Base-by-base conservation (phyloP, 2,113 vertebrate species). In the Poecilia latipinna region DNA sequence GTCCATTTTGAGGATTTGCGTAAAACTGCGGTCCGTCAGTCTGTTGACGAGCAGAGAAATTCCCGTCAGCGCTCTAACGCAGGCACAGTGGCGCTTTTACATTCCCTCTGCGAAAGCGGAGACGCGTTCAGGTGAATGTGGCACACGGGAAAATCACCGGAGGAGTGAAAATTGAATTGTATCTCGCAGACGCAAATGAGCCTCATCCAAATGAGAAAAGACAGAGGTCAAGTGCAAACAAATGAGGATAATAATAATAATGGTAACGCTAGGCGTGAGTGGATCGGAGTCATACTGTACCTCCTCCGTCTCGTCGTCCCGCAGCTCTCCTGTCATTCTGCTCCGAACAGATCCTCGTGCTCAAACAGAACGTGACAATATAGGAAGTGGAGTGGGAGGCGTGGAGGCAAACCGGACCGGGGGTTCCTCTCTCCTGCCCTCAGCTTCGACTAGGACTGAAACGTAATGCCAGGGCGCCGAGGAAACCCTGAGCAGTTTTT, bases 261-360 rank as follows among this genome's bases (percentile, higher is more conserved):
- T 37, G 35, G 35, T 37, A 37, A 37, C 35, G 8, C 35, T 37
- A 35, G 35, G 17, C 17, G 4, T 48, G 26, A 74, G 77, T 24
- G 51, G 22, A n/a, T n/a, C 11, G 2, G 8, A 67, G 60, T 5
- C 5, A 61, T 78, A 85, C 73, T 82, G 70, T 90, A 94, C 94
- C 94, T 95, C 93, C 15, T 94, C 96, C 19, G 95, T 92, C 54
- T 97, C 96, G 70, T 94, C 93, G 96, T 96, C 96, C 93, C 95
- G 97, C 91, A 83, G 89, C 86, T 96, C 97, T 86, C 96, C 96
- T 85, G 98, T 97, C 98, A 99, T 99, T 94, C 93, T 96, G 96
- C 79, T 90, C 85, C 75, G 88, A 76, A 84, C 90, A 77, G 91
- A 90, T 85, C 80, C 71, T 76, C 80, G 83, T 90, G 85, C 71